Conservation (phyloP, 2,797 vertebrate genomes). For the Sparidentex hasta region DNA sequence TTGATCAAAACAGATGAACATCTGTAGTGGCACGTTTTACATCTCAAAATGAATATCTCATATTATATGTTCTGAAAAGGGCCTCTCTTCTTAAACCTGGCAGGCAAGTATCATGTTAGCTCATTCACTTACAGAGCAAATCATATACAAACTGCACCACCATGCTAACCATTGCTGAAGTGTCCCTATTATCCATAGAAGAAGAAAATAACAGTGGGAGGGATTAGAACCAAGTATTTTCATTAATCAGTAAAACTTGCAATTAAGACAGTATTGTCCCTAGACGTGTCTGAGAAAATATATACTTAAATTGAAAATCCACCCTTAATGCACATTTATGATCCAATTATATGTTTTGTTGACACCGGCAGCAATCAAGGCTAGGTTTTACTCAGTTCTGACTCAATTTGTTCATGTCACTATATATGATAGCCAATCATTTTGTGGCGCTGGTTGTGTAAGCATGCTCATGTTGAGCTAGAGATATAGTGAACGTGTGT, state of each 20-base stretch:
- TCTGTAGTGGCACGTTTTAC: slow-evolving; percentile 21
- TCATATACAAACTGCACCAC: neutral
- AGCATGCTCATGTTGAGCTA: neutral
- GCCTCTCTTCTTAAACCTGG: slow-evolving; percentile 2
- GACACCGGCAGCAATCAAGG: neutral
- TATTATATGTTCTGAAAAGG: slow-evolving; percentile 7
- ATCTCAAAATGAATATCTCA: slow-evolving; percentile 28
- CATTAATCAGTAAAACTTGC: neutral
- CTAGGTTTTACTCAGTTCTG: neutral
- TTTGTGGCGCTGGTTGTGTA: neutral
- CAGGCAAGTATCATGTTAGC: neutral
- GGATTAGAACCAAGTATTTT: no score
- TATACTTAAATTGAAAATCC: neutral
- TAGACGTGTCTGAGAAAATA: no score
- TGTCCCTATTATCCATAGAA: neutral
- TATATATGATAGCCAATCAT: slow-evolving; percentile 24
- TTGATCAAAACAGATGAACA: slow-evolving; percentile 67
- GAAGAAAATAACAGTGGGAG: neutral
- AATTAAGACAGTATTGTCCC: neutral
- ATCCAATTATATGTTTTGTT: neutral
- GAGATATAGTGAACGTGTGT: neutral
- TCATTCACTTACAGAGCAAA: no score
- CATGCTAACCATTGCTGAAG: neutral
- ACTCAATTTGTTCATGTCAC: slow-evolving; percentile 35
- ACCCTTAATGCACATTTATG: neutral